Conservation (phyloP, 2,797 vertebrate genomes). For the Chrosomus eos region DNA sequence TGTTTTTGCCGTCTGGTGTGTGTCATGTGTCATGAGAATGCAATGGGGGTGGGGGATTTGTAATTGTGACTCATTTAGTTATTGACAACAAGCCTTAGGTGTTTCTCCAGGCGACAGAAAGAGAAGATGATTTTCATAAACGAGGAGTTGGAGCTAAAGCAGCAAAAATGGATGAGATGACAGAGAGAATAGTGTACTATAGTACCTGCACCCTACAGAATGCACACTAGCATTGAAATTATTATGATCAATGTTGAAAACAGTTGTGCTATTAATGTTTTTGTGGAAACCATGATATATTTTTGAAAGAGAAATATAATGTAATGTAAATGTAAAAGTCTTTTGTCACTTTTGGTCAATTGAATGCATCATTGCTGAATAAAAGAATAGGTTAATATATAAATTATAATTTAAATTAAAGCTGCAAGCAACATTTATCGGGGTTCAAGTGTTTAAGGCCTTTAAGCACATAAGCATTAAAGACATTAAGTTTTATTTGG, state of each 20-base stretch:
- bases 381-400: background rate
- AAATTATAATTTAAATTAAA: too few relatives aligned
- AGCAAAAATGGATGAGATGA: background rate
- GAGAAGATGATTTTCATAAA: slow-evolving; percentile 6
- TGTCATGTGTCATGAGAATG: slow-evolving; percentile 40
- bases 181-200: background rate
- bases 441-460: too few relatives aligned
- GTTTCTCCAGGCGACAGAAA: slow-evolving; percentile 66
- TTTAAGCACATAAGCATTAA: too few relatives aligned
- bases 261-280: background rate
- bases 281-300: background rate
- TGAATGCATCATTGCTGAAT: background rate
- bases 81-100: slow-evolving; percentile 69
- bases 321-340: background rate
- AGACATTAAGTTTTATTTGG: too few relatives aligned
- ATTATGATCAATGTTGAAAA: background rate
- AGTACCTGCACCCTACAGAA: background rate
- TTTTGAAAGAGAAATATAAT: background rate
- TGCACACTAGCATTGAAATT: background rate
- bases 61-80: slow-evolving; percentile 80
- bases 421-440: too few relatives aligned
- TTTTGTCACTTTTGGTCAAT: background rate
- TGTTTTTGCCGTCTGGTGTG: slow-evolving; percentile 26
- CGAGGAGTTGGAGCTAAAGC: background rate
- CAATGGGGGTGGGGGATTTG: slow-evolving; percentile 50